Evolutionary conservation across 1,140 invertebrate species (phyloP).

Genomic region (Dermatophagoides farinae): DNA sequence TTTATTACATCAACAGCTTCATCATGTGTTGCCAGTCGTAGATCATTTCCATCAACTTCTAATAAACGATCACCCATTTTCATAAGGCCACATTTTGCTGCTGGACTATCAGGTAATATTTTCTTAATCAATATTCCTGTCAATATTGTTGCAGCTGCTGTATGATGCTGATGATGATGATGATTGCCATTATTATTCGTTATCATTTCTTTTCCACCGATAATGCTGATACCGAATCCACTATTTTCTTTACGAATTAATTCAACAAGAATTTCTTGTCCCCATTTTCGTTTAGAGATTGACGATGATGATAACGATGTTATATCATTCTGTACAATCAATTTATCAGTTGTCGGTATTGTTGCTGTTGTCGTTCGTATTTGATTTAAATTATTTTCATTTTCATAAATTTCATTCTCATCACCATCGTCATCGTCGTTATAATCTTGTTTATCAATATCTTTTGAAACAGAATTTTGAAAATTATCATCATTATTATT

Average conservation of each 20-base stretch:
- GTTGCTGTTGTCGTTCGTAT: too few species aligned
- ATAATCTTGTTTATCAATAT: too few species aligned
- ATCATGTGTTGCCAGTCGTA: constrained; percentile 42
- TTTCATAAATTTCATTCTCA: too few species aligned
- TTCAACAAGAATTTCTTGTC: constrained; percentile 48
- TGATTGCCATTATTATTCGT: constrained; percentile 14
- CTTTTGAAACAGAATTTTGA: too few species aligned
- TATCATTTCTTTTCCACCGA: constrained; percentile 58
- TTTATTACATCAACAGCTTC: constrained; percentile 74
- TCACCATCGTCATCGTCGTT: too few species aligned
- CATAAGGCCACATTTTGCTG: constrained; percentile 60
- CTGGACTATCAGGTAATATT: constrained; percentile 82
- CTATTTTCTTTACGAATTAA: constrained; percentile 47
- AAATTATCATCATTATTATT: too few species aligned
- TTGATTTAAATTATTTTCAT: too few species aligned
- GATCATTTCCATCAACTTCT: constrained; percentile 48
- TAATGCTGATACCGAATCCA: constrained; percentile 83
- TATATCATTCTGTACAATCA: too few species aligned
- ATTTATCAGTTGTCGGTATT: too few species aligned
- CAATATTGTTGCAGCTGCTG: constrained; percentile 30
- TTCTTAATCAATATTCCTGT: constrained; percentile 96
- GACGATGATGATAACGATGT: not conserved
- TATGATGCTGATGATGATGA: too few species aligned
- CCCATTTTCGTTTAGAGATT: constrained; percentile 43
- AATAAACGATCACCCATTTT: constrained; percentile 86